Conservation (phyloP, 2,113 vertebrate genomes). For the Gavialis gangeticus region DNA sequence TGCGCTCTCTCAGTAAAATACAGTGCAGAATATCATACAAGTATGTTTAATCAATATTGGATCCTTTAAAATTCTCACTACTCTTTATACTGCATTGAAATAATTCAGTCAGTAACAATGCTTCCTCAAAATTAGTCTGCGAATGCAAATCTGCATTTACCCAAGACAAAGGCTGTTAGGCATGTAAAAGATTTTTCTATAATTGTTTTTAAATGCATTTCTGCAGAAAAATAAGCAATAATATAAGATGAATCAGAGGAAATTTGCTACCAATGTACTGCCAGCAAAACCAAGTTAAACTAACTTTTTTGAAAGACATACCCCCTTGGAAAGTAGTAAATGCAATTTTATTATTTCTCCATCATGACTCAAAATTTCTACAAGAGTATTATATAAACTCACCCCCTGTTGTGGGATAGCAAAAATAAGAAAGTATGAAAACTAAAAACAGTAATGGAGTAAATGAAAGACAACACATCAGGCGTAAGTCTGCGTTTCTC, state of each 20-base stretch:
- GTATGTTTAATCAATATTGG: neutral
- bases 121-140: neutral
- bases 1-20: slow-evolving; percentile 5
- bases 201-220: neutral
- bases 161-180: neutral
- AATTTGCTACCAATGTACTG: slow-evolving; percentile 8
- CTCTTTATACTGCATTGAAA: neutral
- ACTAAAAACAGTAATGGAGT: neutral
- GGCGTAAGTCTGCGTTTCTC: neutral
- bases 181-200: neutral
- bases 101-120: neutral
- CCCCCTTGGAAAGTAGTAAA: neutral
- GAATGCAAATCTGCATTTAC: neutral
- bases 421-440: neutral
- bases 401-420: neutral
- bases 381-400: slow-evolving; percentile 1
- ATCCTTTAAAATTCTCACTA: neutral
- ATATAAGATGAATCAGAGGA: slow-evolving; percentile 12
- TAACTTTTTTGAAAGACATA: slow-evolving; percentile 28
- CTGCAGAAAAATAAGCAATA: neutral
- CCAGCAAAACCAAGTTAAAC: neutral
- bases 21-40: neutral
- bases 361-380: neutral
- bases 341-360: neutral
- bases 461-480: neutral